Evolutionary conservation across 2,797 vertebrate genomes (phyloP), one percentile per base, ranked within the genome.

Genomic region (Cynodonichthys magdalenae): DNA sequence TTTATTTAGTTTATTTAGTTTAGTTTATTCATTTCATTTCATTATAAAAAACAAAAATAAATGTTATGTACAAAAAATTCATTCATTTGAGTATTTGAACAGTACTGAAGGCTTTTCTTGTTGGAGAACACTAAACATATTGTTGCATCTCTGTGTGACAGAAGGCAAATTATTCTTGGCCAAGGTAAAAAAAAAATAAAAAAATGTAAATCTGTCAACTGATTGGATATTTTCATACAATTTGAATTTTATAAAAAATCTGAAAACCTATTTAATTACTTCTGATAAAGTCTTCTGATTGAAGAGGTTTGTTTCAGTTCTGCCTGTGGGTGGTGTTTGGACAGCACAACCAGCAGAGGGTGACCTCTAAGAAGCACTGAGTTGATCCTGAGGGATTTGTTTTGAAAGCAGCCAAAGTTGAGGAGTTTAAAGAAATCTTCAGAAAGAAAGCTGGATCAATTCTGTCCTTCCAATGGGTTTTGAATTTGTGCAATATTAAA

Each of bases 251-350:
- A 8, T 34, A 47, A 48, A 2, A 54, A 39, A 10, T 39, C 6
- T 3, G 12, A 12, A 39, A 39, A 39, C 36, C 93, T 93, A 92
- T 92, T 92, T 54, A 49, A 59, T 90, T 84, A 88, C 87, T 84
- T 87, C 56, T 89, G 86, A 93, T 88, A 85, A 81, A 71, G 15
- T 17, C 51, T 29, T 50, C 15, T 71, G 14, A 47, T 15, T 28
- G 19, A 1, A 18, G 55, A 50, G 14, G 11, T 46, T 34, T 19
- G 34, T 53, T 20, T 64, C 19, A 17, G 44, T 73, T 29, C 61
- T 19, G 19, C 36, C 11, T 39, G 36, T 12, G 31, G 59, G 20
- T 51, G 34, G 42, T 59, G 15, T 24, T 63, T 68, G 42, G 53
- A 47, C 24, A 53, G 6, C 27, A 31, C 5, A 15, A 29, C 71